Conservation (phyloP, 2,888 invertebrate genomes). For the Torymus aiolomorphi region DNA sequence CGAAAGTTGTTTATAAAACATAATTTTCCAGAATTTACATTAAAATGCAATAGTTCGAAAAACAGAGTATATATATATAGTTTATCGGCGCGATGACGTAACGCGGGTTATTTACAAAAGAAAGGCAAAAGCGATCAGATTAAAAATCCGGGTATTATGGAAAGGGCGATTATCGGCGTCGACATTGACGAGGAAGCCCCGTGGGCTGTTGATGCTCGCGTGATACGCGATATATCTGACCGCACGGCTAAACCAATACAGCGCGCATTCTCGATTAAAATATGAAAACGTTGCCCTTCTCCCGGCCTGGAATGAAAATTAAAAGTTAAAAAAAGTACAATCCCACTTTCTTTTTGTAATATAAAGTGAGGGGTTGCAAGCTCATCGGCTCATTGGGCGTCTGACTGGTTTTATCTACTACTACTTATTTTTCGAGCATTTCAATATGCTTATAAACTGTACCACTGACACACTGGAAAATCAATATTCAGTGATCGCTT, state of each 20-base stretch:
- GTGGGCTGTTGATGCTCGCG: background rate
- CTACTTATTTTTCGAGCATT: slow-evolving; percentile 9
- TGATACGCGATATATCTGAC: slow-evolving; percentile 2
- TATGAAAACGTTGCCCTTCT: slow-evolving; percentile 27
- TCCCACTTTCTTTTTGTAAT: too few relatives aligned
- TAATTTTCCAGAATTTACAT: background rate
- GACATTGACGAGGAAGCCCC: slow-evolving; percentile 12
- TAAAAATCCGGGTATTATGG: slow-evolving; percentile 18
- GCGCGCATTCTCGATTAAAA: slow-evolving; percentile 14
- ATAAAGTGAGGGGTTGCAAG: background rate
- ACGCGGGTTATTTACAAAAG: background rate
- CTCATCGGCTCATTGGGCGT: background rate
- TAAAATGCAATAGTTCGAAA: background rate
- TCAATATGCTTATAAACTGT: too few relatives aligned
- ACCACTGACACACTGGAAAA: too few relatives aligned
- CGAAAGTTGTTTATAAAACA: background rate
- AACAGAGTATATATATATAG: background rate
- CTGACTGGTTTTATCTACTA: slow-evolving; percentile 26
- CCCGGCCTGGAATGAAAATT: background rate
- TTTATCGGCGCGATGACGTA: too few relatives aligned
- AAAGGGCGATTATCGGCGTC: slow-evolving; percentile 10
- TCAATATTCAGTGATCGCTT: too few relatives aligned
- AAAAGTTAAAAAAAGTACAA: background rate
- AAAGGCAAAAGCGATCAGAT: background rate
- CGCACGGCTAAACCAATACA: background rate